A percentile compares a stretch with the other conserved stretches of the same genome.
Conservation (phyloP, 2,888 invertebrate species). For the Magallana nippona region DNA sequence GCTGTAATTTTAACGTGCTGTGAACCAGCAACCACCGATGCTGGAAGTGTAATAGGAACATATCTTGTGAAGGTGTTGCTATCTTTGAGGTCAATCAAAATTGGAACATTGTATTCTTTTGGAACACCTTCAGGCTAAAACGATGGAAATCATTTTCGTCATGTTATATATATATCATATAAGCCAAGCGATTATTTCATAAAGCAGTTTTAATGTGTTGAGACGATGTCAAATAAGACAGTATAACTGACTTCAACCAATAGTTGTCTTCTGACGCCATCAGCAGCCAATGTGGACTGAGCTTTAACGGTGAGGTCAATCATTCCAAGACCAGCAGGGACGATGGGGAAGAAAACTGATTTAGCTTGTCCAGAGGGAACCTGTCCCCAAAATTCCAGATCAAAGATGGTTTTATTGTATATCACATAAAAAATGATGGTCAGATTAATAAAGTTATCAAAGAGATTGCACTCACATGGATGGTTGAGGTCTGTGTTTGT, state of each 20-base stretch:
- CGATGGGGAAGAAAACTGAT: conserved; percentile 90
- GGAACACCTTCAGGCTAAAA: conserved; percentile 68
- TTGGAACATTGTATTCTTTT: conserved; percentile 66
- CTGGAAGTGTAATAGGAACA: conserved; percentile 86
- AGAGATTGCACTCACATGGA: conserved; percentile 52
- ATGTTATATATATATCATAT: too few relatives aligned
- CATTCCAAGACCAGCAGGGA: conserved; percentile 87
- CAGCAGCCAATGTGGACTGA: conserved; percentile 87
- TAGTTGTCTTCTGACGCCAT: conserved; percentile 87
- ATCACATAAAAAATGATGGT: background rate
- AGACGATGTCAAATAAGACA: background rate
- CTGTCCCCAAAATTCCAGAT: background rate
- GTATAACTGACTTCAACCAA: conserved; percentile 84
- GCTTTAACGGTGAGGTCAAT: conserved; percentile 88
- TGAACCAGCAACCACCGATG: conserved; percentile 84
- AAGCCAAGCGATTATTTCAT: too few relatives aligned
- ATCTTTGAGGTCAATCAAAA: conserved; percentile 57
- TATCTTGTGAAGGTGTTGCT: conserved; percentile 79
- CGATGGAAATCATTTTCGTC: background rate
- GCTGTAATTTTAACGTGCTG: conserved; percentile 84
- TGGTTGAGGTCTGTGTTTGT: conserved; percentile 53
- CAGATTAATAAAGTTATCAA: background rate
- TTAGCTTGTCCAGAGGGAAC: conserved; percentile 84
- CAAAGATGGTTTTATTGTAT: too few relatives aligned
- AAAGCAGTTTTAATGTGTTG: too few relatives aligned